Evolutionary conservation across 2,113 vertebrate species (phyloP), one percentile per base, ranked within the genome.

Genomic region (Osmerus eperlanus): DNA sequence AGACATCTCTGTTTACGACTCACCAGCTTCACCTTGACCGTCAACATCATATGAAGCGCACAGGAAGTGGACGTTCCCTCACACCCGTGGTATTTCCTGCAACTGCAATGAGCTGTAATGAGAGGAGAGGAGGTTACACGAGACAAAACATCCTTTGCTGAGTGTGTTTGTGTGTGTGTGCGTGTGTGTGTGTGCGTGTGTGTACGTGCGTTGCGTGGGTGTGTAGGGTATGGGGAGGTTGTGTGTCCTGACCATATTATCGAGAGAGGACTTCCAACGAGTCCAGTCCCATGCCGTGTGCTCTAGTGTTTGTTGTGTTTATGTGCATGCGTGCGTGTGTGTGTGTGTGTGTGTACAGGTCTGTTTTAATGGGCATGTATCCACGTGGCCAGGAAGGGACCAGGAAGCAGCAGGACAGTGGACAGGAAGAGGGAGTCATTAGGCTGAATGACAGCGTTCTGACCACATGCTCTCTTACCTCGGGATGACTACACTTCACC

Each of bases 381-480:
- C 76, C 79, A 80, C 65, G 80, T 73, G 55, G 74, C 68, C 81
- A 84, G 82, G 78, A 51, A 18, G 63, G 28, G 60, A 65, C 25
- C 82, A 81, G 78, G 79, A 79, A 41, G 32, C 66, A 78, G 82
- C 82, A 71, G 81, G 84, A 78, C 75, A 78, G 87, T 82, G 84
- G 41, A 84, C 88, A 88, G 89, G 90, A 92, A 90, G 74, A 88
- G 90, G 89, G 91, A 92, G 82, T 89, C 86, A 88, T 92, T 89
- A 89, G 89, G 84, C 67, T 70, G 71, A 62, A 70, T 71, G 65
- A 71, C 83, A 83, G 83, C 86, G 88, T 88, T 89, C 80, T 91
- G 83, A 88, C 79, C 80, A 82, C 67, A 72, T 85, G 87, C 68
- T 77, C 80, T 89, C 71, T 79, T 88, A 89, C 85, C 89, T 87